Evolutionary conservation across 2,113 vertebrate genomes (phyloP).

Genomic region (Pedionomus torquatus): DNA sequence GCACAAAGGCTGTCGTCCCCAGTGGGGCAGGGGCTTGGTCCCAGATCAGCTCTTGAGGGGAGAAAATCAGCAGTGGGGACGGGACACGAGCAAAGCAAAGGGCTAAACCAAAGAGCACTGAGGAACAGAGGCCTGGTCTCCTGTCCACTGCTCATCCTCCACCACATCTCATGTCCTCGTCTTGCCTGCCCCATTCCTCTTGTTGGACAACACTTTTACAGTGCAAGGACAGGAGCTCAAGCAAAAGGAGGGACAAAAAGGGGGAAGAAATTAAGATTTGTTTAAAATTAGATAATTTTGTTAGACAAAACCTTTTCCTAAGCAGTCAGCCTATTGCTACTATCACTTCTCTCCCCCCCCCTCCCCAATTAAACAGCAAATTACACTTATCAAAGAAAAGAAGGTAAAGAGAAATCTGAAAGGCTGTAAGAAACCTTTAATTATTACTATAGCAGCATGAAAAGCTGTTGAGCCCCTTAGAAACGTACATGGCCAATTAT

Average conservation of each 20-base stretch:
- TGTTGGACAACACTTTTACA: not conserved
- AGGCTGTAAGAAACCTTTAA: conserved; percentile 67
- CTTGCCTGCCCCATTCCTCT: not conserved
- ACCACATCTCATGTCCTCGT: accelerated
- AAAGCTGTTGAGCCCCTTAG: conserved; percentile 74
- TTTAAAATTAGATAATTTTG: conserved; percentile 6
- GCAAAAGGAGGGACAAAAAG: not conserved
- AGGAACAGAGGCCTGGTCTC: not conserved
- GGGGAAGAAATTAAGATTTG: not conserved
- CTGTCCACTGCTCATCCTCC: not conserved
- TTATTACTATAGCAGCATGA: conserved; percentile 68
- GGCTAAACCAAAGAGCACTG: not conserved
- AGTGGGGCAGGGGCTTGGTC: not conserved
- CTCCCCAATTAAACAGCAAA: conserved; percentile 64
- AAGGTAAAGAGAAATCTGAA: conserved; percentile 64
- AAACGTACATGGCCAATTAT: conserved; percentile 75
- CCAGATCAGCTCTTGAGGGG: not conserved
- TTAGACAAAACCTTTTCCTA: conserved; percentile 20
- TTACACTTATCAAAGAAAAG: conserved; percentile 70
- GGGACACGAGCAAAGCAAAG: not conserved
- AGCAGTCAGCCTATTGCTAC: not conserved
- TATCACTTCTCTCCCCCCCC: not conserved
- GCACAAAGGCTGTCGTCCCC: not conserved
- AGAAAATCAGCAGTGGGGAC: accelerated
- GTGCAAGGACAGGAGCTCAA: not conserved